Evolutionary conservation across 2,113 vertebrate genomes (phyloP).

Genomic region (Siniperca chuatsi): DNA sequence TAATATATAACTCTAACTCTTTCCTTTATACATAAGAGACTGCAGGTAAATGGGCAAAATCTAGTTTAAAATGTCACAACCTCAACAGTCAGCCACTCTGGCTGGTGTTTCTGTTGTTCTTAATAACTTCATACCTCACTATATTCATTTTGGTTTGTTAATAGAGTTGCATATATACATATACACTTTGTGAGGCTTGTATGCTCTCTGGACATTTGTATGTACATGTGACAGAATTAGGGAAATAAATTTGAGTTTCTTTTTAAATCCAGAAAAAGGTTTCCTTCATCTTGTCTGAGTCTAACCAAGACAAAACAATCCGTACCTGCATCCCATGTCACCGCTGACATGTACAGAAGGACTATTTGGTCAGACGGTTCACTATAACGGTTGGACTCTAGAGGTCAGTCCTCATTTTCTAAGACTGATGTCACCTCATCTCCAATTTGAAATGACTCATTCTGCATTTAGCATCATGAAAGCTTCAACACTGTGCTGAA

Average conservation of each 20-base stretch:
- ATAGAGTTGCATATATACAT: conserved; percentile 54
- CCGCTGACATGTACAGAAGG: neutral
- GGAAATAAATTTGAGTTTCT: conserved; percentile 31
- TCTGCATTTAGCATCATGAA: conserved; percentile 13
- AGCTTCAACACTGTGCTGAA: neutral
- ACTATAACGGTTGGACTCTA: neutral
- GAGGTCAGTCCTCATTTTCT: neutral
- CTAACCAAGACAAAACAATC: conserved; percentile 50
- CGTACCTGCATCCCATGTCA: conserved; percentile 53
- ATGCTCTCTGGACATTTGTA: conserved; percentile 32
- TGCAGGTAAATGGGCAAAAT: conserved; percentile 58
- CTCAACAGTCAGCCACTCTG: neutral
- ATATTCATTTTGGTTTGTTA: conserved; percentile 44
- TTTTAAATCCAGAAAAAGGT: conserved; percentile 72
- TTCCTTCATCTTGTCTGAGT: conserved; percentile 77
- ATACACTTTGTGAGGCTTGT: conserved; percentile 39
- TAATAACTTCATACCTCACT: conserved; percentile 43
- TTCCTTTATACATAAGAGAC: conserved; percentile 58
- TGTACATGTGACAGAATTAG: conserved; percentile 39
- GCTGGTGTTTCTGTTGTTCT: neutral
- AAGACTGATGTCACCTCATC: neutral
- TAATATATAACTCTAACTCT: conserved; percentile 71
- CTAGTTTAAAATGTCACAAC: conserved; percentile 20
- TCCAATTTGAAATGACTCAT: conserved; percentile 16
- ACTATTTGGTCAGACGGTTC: neutral